Evolutionary conservation across 2,797 vertebrate genomes (phyloP).

Genomic region (Malacoctenus gilli): DNA sequence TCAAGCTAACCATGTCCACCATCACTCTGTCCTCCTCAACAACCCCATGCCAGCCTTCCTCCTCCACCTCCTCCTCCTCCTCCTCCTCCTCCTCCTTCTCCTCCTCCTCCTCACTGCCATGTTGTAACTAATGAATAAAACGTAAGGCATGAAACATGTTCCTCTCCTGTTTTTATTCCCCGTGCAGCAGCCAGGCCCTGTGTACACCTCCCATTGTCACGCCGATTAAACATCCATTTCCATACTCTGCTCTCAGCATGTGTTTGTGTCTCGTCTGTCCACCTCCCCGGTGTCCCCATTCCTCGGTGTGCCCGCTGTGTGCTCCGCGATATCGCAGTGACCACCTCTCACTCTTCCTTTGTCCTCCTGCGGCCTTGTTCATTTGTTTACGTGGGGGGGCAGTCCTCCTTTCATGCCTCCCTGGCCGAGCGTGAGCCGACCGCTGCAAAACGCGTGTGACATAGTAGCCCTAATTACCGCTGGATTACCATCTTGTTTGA

Average conservation of each 20-base stretch:
- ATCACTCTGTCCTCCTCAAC: constrained; percentile 14
- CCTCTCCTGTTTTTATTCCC: constrained; percentile 59
- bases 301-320: constrained; percentile 44
- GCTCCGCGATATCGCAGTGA: constrained; percentile 36
- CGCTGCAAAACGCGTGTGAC: constrained; percentile 48
- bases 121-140: constrained; percentile 64
- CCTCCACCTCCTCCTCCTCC: constrained; percentile 2
- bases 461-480: constrained; percentile 68
- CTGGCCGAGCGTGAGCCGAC: constrained; percentile 47
- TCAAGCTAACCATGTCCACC: constrained; percentile 60
- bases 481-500: constrained; percentile 74
- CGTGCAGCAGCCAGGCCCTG: constrained; percentile 50
- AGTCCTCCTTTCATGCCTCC: constrained; percentile 36
- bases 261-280: constrained; percentile 61
- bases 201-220: constrained; percentile 45
- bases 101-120: constrained; percentile 22
- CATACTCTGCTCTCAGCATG: constrained; percentile 58
- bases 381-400: constrained; percentile 63
- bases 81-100: not conserved
- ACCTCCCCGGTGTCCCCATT: constrained; percentile 63
- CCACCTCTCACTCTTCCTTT: constrained; percentile 40
- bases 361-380: constrained; percentile 46
- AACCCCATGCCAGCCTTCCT: not conserved
- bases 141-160: constrained; percentile 61
- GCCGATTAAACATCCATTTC: constrained; percentile 64